Evolutionary conservation across 1,140 invertebrate species (phyloP), one percentile per base, ranked within the genome.

Genomic region (Amphibalanus amphitrite): DNA sequence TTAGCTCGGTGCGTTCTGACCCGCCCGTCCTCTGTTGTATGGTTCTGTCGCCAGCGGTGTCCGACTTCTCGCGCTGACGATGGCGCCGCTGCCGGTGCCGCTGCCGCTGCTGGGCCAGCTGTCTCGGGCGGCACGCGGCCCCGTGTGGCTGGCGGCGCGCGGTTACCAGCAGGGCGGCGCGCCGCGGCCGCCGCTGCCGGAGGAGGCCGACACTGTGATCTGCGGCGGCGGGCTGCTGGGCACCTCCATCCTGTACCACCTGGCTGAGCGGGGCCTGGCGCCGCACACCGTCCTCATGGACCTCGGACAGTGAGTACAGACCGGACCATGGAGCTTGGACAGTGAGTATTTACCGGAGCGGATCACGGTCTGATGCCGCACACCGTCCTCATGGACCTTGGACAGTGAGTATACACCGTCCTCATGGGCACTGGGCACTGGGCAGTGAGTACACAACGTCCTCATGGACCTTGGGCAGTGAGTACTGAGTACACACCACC

Each of bases 171-270:
- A 38, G 33, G 4, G 4, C 4, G 33, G 4, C 33, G 15, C 33
- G 4, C 33, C 4, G 47, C 47, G 47, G 20, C 47, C 47, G 25
- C 73, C 73, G 28, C 74, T 81, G 23, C 82, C 82, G 17, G 75
- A 75, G 26, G 75, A 81, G 68, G 79, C 81, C 0, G 75, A 77
- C 71, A 83, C 84, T 40, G 90, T 95, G 15, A 89, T 98, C 77
- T 96, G 93, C 82, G 95, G 96, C 25, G 94, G 92, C 67, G 96
- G 96, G 69, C 87, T 97, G 40, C 90, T 95, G 82, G 96, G 95
- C 28, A 89, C 90, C 40, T 92, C 94, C 28, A 89, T 98, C 3
- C 94, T 93, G 15, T 98, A 98, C 81, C 92, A 98, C 81, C 81
- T 99, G 47, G 90, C 91, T 13, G 83, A 89, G 77, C 80, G 88